Conservation (phyloP, 1,140 invertebrate species). For the Pseudomyrmex gracilis region DNA sequence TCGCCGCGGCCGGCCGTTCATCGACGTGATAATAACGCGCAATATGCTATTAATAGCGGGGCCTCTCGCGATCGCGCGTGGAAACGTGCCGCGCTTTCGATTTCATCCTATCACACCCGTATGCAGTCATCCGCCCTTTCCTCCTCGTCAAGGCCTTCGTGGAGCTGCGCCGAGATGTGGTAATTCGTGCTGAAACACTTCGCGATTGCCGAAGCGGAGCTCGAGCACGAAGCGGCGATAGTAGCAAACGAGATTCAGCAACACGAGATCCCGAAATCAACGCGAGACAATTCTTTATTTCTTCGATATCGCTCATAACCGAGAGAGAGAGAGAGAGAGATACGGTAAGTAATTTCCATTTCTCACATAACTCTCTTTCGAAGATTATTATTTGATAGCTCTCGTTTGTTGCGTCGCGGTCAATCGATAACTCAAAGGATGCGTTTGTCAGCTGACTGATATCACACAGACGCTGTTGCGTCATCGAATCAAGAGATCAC, state of each 20-base stretch:
- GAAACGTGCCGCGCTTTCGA: conserved; percentile 72
- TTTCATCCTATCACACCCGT: conserved; percentile 66
- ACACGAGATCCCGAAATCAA: not conserved
- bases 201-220: conserved; percentile 19
- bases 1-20: conserved; percentile 18
- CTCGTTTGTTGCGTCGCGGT: too few species aligned
- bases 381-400: too few species aligned
- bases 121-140: conserved; percentile 46
- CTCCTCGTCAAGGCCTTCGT: conserved; percentile 33
- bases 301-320: too few species aligned
- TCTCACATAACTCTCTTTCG: too few species aligned
- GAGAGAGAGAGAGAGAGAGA: too few species aligned
- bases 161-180: not conserved
- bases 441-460: not conserved
- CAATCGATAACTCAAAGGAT: not conserved
- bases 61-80: conserved; percentile 49
- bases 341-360: too few species aligned
- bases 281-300: not conserved
- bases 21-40: conserved; percentile 69
- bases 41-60: conserved; percentile 69
- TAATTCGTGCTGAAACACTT: not conserved
- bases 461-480: too few species aligned
- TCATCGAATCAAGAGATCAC: conserved; percentile 7
- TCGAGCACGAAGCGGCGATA: conserved; percentile 24
- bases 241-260: not conserved